Evolutionary conservation across 1,140 invertebrate genomes (phyloP).

Genomic region (Oncopodura yosiiana): DNA sequence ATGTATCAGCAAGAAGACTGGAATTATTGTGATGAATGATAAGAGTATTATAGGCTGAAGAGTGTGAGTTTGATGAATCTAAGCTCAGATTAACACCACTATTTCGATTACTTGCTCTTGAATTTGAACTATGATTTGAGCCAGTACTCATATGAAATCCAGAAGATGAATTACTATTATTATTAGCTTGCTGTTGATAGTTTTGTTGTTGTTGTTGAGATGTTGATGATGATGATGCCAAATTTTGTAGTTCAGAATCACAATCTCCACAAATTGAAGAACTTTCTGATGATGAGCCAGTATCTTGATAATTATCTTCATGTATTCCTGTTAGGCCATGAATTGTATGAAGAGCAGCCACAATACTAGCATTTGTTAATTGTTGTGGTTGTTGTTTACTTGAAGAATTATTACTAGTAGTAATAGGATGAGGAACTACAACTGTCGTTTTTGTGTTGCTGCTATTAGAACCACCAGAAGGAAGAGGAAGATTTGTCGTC

Average conservation of each 20-base stretch:
- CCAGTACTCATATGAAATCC: too few relatives aligned
- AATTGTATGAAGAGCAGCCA: not conserved
- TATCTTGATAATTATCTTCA: not conserved
- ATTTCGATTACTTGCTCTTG: slow-evolving; percentile 2
- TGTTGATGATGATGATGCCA: not conserved
- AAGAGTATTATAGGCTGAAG: slow-evolving; percentile 38
- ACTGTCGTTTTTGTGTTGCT: too few relatives aligned
- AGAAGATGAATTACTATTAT: not conserved
- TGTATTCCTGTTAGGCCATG: not conserved
- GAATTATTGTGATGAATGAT: slow-evolving; percentile 38
- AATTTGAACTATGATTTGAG: slow-evolving; percentile 2
- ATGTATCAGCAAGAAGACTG: slow-evolving; percentile 35
- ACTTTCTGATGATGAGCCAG: not conserved
- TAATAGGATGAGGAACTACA: too few relatives aligned
- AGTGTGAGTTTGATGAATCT: slow-evolving; percentile 33
- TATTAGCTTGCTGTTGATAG: not conserved
- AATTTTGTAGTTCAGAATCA: not conserved
- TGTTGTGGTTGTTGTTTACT: too few relatives aligned
- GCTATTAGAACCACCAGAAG: too few relatives aligned
- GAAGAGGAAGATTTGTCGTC: too few relatives aligned
- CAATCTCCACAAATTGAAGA: slow-evolving; percentile 13
- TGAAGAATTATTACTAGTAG: too few relatives aligned
- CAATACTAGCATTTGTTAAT: not conserved
- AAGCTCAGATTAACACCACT: slow-evolving; percentile 28
- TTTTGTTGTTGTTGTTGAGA: not conserved